Conservation (phyloP, 2,888 invertebrate species). For the Meiosimyza decipiens region DNA sequence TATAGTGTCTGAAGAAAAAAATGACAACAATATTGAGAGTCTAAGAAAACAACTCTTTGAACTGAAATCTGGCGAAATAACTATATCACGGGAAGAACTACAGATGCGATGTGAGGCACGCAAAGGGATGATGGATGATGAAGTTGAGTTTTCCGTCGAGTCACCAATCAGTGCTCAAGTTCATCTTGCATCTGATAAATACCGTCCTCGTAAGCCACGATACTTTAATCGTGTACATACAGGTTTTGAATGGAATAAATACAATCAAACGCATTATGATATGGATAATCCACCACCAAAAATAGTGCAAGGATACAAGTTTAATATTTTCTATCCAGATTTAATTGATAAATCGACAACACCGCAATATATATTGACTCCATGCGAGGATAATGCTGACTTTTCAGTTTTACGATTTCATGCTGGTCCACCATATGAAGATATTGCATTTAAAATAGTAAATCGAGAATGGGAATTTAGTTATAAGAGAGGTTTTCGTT, state of each 20-base stretch:
- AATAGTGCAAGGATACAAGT: slow-evolving; percentile 99
- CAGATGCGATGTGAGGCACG: slow-evolving; percentile 83
- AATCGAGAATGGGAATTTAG: slow-evolving; percentile 99
- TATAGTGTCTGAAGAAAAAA: slow-evolving; percentile 80
- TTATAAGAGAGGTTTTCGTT: slow-evolving; percentile 96
- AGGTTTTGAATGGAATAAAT: slow-evolving; percentile 99
- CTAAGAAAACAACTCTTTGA: slow-evolving; percentile 74
- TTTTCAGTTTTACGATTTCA: slow-evolving; percentile 95
- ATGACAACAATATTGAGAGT: slow-evolving; percentile 78
- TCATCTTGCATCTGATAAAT: slow-evolving; percentile 93
- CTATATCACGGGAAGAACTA: slow-evolving; percentile 68
- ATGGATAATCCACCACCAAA: slow-evolving; percentile 99
- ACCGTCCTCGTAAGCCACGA: slow-evolving; percentile 94
- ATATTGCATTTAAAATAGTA: slow-evolving; percentile 69
- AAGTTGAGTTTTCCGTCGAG: slow-evolving; percentile 93
- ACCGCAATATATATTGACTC: slow-evolving; percentile 93
- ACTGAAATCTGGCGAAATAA: slow-evolving; percentile 70
- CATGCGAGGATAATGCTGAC: slow-evolving; percentile 91
- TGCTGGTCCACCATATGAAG: slow-evolving; percentile 99
- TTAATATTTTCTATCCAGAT: slow-evolving; percentile 99
- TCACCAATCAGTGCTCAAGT: slow-evolving; percentile 81
- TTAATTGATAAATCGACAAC: slow-evolving; percentile 92
- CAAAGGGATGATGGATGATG: slow-evolving; percentile 86
- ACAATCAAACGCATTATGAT: slow-evolving; percentile 99
- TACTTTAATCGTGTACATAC: slow-evolving; percentile 97